These are phyloP conservation scores for Lagorchestes hirsutus DNA, from an alignment of 2,797 vertebrate species.

Conservation along the genomic window DNA sequence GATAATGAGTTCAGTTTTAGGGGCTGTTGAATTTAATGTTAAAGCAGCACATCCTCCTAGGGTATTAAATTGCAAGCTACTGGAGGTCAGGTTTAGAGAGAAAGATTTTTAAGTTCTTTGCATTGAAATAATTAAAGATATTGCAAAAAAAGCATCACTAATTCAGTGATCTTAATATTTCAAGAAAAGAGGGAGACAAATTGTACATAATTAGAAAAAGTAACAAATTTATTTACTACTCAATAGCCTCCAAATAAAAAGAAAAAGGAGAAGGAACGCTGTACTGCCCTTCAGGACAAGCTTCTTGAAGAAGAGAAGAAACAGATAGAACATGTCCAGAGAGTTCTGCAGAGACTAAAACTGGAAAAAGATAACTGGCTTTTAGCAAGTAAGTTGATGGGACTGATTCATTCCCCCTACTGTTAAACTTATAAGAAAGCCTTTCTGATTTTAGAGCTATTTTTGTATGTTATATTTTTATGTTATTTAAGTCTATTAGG, in stretches of 20 bases:
- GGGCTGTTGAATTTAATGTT: conserved; percentile 45
- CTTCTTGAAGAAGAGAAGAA: conserved; percentile 99
- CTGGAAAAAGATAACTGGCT: conserved; percentile 99
- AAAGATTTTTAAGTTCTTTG: not conserved
- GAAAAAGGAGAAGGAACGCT: conserved; percentile 99
- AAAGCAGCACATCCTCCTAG: conserved; percentile 26
- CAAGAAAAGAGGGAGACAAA: conserved; percentile 36
- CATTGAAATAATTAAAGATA: conserved; percentile 30
- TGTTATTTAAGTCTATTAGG: conserved; percentile 58
- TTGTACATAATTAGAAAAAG: conserved; percentile 57
- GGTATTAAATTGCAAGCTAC: not conserved
- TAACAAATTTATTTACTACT: conserved; percentile 66
- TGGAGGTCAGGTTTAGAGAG: not conserved
- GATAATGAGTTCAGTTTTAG: conserved; percentile 21
- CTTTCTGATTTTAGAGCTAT: conserved; percentile 59
- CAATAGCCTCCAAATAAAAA: conserved; percentile 96
- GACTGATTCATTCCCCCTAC: conserved; percentile 36
- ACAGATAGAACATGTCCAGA: conserved; percentile 96
- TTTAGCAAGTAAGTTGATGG: conserved; percentile 93
- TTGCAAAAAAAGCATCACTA: not conserved
- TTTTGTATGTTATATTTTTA: conserved; percentile 50
- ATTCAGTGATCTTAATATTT: conserved; percentile 37
- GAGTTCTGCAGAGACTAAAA: conserved; percentile 96
- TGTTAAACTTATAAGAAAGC: conserved; percentile 55
- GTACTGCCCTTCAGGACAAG: conserved; percentile 98